Percentiles rank a stretch among this genome's conserved stretches.
Evolutionary conservation across 2,888 invertebrate genomes (phyloP).

Genomic region (Chalcis sispes): DNA sequence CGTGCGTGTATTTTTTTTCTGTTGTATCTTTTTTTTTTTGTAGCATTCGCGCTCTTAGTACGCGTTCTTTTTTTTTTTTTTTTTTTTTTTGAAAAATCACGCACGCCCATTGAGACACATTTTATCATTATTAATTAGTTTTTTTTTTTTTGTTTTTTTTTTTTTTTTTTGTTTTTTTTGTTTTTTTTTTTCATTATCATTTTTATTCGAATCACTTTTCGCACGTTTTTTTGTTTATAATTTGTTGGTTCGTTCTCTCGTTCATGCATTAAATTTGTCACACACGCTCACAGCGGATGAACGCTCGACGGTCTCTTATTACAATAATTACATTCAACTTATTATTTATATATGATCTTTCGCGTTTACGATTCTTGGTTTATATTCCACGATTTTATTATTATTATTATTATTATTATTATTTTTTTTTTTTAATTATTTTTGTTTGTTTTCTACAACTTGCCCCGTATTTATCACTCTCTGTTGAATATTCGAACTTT

Average conservation of each 20-base stretch:
- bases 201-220: conserved; percentile 26
- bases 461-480: no score
- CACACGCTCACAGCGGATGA: conserved; percentile 24
- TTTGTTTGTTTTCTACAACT: no score
- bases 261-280: conserved; percentile 4
- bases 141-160: no score
- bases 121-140: no score
- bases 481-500: no score
- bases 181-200: no score
- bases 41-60: conserved; percentile 10
- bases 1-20: conserved; percentile 31
- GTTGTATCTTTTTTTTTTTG: no score
- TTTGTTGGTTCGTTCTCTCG: conserved; percentile 10
- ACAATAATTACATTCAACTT: conserved; percentile 44
- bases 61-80: conserved; percentile 16
- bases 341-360: conserved; percentile 43
- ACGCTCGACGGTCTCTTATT: conserved; percentile 40
- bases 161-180: no score
- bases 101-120: conserved; percentile 45
- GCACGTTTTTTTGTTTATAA: conserved; percentile 34
- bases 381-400: neutral
- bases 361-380: conserved; percentile 25
- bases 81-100: conserved; percentile 44
- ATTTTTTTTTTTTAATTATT: no score
- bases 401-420: neutral